These are phyloP conservation scores for Greenwoodochromis staneri DNA, from an alignment of 2,113 vertebrate genomes.

Conservation along the genomic window DNA sequence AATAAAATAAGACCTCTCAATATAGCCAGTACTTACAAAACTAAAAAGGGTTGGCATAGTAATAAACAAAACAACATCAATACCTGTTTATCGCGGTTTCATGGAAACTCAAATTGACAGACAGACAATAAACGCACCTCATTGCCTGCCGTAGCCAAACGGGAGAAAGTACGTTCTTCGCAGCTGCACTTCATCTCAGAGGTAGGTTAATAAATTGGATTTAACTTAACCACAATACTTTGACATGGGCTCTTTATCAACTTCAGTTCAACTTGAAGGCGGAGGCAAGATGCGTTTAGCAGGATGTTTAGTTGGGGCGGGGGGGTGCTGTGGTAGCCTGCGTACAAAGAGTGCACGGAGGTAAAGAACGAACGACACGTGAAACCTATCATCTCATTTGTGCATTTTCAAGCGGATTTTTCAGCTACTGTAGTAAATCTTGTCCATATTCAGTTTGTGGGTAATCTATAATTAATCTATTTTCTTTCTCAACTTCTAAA, in stretches of 20 bases:
- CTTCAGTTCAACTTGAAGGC: background rate
- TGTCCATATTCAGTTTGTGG: background rate
- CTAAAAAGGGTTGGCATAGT: background rate
- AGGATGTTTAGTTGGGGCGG: background rate
- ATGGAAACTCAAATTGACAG: background rate
- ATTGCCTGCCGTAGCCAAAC: background rate
- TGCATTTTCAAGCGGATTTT: background rate
- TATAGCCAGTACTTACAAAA: background rate
- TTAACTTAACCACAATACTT: background rate
- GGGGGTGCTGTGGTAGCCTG: accelerated
- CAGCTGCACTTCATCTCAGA: background rate
- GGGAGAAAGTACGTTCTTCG: background rate
- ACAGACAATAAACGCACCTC: background rate
- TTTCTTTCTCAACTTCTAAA: background rate
- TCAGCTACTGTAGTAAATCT: background rate
- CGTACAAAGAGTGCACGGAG: accelerated
- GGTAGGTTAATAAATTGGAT: background rate
- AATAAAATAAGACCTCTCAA: background rate
- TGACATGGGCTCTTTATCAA: background rate
- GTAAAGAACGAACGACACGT: accelerated
- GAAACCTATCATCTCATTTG: background rate
- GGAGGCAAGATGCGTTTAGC: background rate
- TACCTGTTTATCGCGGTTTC: background rate
- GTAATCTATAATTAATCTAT: background rate
- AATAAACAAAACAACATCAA: background rate